A percentile compares a stretch with the other conserved stretches of the same genome.
These are phyloP conservation scores for Calidris pygmaea DNA, from an alignment of 2,113 vertebrate species.

Conservation along the genomic window DNA sequence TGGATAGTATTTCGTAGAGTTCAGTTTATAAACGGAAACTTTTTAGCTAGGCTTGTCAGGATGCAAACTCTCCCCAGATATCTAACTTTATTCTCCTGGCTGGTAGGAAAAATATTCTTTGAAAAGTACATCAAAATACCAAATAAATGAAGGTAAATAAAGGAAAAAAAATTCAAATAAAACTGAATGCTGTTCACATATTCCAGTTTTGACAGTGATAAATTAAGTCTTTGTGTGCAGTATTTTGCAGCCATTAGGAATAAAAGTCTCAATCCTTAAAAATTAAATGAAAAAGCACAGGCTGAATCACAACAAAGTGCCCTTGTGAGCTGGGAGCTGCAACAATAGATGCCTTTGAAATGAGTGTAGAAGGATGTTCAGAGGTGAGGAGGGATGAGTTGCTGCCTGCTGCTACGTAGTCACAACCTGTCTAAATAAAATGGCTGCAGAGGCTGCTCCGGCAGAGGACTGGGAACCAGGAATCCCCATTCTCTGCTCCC, in stretches of 20 bases:
- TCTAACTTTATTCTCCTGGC: not conserved
- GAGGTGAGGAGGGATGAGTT: not conserved
- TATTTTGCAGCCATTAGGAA: not conserved
- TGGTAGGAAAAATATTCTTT: not conserved
- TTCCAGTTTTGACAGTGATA: conserved; percentile 6
- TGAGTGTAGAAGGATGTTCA: not conserved
- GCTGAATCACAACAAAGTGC: not conserved
- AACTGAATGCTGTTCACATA: not conserved
- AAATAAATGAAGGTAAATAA: not conserved
- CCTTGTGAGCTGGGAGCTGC: not conserved
- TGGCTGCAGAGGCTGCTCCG: not conserved
- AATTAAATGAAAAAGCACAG: not conserved
- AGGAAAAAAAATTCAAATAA: not conserved
- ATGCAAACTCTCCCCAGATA: not conserved
- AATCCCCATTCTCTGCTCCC: not conserved
- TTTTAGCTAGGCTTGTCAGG: not conserved
- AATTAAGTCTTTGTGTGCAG: not conserved
- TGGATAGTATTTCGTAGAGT: not conserved
- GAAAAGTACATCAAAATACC: not conserved
- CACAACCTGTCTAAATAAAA: not conserved
- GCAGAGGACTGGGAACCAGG: not conserved
- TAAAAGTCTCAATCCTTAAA: not conserved
- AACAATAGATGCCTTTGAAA: not conserved
- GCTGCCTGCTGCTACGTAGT: not conserved
- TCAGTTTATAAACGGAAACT: not conserved